These are phyloP conservation scores for Meganola albula DNA, from an alignment of 2,888 invertebrate genomes.

Conservation along the genomic window DNA sequence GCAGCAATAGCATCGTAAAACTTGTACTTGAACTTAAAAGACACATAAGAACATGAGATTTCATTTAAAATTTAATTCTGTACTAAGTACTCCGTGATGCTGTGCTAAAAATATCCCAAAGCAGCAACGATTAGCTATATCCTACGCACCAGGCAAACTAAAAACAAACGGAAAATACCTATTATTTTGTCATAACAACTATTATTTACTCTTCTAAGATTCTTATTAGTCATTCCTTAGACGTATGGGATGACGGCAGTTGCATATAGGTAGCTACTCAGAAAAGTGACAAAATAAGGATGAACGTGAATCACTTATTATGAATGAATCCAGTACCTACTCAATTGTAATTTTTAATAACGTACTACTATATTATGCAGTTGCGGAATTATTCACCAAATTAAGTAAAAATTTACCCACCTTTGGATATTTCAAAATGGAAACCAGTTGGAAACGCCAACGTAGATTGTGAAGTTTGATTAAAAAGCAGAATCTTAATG, in stretches of 20 bases:
- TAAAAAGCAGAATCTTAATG: too few species aligned
- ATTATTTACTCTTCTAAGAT: conserved; percentile 26
- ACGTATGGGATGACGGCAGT: conserved; percentile 47
- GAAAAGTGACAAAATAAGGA: conserved; percentile 49
- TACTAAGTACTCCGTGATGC: too few species aligned
- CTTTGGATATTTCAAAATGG: conserved; percentile 39
- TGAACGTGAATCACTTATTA: conserved; percentile 45
- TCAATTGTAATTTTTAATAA: conserved; percentile 20
- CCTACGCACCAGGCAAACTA: too few species aligned
- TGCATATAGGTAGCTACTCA: conserved; percentile 35
- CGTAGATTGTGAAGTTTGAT: conserved; percentile 35
- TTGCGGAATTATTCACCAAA: conserved; percentile 31
- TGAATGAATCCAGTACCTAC: conserved; percentile 37
- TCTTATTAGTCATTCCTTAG: conserved; percentile 40
- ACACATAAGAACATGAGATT: too few species aligned
- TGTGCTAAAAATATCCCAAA: too few species aligned
- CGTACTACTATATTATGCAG: conserved; percentile 18
- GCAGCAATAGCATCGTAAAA: too few species aligned
- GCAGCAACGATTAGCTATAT: too few species aligned
- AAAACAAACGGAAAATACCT: too few species aligned
- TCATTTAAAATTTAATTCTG: too few species aligned
- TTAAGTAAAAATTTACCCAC: conserved; percentile 26
- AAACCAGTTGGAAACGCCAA: conserved; percentile 53
- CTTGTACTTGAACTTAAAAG: too few species aligned
- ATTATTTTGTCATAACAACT: too few species aligned